Evolutionary conservation across 2,888 invertebrate genomes (phyloP).

Genomic region (Sphinx pinastri): DNA sequence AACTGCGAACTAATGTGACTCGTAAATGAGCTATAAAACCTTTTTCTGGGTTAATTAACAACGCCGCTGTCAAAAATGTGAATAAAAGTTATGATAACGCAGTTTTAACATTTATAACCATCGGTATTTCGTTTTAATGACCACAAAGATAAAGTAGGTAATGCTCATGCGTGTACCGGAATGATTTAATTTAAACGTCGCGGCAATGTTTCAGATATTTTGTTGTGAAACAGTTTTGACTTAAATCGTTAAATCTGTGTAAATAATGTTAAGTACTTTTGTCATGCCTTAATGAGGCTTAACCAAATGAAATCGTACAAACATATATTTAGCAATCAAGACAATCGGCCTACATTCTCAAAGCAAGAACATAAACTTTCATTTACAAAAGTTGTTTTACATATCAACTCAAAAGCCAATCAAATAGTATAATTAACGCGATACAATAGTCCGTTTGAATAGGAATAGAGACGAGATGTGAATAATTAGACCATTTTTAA

Average conservation of each 20-base stretch:
- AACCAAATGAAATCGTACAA: no score
- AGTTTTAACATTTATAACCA: constrained; percentile 32
- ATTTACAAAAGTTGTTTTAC: not conserved
- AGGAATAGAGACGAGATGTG: constrained; percentile 42
- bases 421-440: constrained; percentile 12
- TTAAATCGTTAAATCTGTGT: not conserved
- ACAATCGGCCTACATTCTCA: no score
- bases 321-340: no score
- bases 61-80: constrained; percentile 30
- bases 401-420: not conserved
- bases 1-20: constrained; percentile 40
- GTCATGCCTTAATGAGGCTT: no score
- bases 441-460: constrained; percentile 35
- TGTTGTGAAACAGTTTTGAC: not conserved
- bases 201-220: not conserved
- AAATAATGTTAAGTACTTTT: no score
- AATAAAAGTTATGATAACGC: constrained; percentile 34
- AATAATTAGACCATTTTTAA: constrained; percentile 63
- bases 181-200: constrained; percentile 12
- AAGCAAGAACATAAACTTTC: no score
- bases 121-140: constrained; percentile 39
- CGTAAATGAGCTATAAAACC: constrained; percentile 46
- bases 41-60: constrained; percentile 47
- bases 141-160: constrained; percentile 3
- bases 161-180: not conserved